Evolutionary conservation across 2,113 vertebrate genomes (phyloP).

Genomic region (Acrocephalus kingi): DNA sequence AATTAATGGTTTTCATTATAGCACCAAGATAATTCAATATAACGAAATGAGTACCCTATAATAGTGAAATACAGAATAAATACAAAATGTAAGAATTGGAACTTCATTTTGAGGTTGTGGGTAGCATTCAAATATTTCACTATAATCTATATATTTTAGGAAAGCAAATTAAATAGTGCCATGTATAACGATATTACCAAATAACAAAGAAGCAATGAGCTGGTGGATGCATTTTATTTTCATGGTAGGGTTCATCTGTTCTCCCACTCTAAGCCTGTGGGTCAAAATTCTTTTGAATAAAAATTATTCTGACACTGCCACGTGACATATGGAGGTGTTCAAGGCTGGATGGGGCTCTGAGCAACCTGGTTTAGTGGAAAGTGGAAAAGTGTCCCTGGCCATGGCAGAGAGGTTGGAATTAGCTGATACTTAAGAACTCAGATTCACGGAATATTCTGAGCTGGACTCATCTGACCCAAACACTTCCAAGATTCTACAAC

Average conservation of each 20-base stretch:
- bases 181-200: neutral
- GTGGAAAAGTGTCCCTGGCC: neutral
- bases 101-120: neutral
- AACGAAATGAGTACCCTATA: neutral
- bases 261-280: neutral
- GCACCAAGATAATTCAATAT: neutral
- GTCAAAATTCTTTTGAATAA: neutral
- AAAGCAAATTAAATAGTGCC: neutral
- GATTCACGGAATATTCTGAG: neutral
- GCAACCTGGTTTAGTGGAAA: neutral
- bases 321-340: neutral
- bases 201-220: neutral
- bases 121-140: constrained; percentile 3
- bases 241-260: neutral
- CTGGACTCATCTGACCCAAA: neutral
- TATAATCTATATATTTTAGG: neutral
- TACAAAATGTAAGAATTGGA: neutral
- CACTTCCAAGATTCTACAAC: neutral
- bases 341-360: neutral
- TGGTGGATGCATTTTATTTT: neutral
- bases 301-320: neutral
- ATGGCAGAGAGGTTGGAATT: neutral
- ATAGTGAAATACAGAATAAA: constrained; percentile 28
- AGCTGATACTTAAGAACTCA: neutral
- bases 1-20: constrained; percentile 48